These are phyloP conservation scores for Hoplodrina blanda DNA, from an alignment of 2,888 invertebrate species.

Conservation along the genomic window DNA sequence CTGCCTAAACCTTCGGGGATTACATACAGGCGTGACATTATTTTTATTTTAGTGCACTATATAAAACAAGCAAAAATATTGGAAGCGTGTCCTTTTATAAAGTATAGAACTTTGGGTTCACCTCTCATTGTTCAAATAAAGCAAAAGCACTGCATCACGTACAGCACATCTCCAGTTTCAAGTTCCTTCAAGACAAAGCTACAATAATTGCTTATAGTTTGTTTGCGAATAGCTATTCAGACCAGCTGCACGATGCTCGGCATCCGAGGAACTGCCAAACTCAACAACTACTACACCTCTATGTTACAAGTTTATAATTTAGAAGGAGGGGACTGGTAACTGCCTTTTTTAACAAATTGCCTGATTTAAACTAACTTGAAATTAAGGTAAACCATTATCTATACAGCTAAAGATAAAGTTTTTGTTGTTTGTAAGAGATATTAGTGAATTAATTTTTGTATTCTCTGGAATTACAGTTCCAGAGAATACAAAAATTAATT, in stretches of 20 bases:
- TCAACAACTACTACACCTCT: conserved; percentile 34
- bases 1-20: too few relatives aligned
- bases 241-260: conserved; percentile 47
- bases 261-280: conserved; percentile 46
- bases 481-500: too few relatives aligned
- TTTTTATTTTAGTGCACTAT: too few relatives aligned
- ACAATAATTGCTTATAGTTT: conserved; percentile 38
- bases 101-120: too few relatives aligned
- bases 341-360: background rate
- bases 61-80: background rate
- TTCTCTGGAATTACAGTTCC: too few relatives aligned
- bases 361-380: background rate
- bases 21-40: too few relatives aligned
- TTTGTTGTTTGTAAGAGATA: too few relatives aligned
- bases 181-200: conserved; percentile 18
- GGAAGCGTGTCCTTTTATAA: background rate
- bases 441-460: too few relatives aligned
- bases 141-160: conserved; percentile 35
- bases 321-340: background rate
- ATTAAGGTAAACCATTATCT: background rate
- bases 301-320: conserved; percentile 12
- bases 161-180: background rate
- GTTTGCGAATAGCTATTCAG: conserved; percentile 32
- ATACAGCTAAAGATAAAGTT: too few relatives aligned
- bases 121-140: conserved; percentile 14